These are phyloP conservation scores for Noctua janthe DNA, from an alignment of 2,888 invertebrate species.

Conservation along the genomic window DNA sequence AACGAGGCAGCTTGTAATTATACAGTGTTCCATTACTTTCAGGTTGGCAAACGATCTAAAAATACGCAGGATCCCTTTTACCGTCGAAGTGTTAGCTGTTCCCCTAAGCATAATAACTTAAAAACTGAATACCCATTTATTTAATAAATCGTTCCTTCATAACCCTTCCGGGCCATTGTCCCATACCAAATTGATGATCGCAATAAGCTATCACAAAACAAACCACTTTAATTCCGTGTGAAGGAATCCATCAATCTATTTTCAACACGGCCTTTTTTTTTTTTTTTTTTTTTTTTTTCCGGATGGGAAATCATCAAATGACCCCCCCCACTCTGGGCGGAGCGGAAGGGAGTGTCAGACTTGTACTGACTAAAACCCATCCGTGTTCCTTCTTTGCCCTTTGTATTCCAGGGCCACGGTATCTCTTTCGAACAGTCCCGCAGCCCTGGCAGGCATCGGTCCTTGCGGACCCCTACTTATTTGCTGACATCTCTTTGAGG, in stretches of 20 bases:
- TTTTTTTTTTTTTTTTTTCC: no score
- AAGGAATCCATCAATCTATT: constrained; percentile 73
- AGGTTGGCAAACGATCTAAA: constrained; percentile 36
- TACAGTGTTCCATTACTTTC: constrained; percentile 17
- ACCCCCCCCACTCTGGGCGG: no score
- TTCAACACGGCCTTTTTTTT: constrained; percentile 79
- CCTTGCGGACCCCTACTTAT: no score
- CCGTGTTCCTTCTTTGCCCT: no score
- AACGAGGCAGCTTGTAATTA: constrained; percentile 27
- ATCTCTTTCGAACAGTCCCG: no score
- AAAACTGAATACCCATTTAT: constrained; percentile 43
- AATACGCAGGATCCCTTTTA: constrained; percentile 32
- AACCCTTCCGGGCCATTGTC: constrained; percentile 39
- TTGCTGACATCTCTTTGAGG: no score
- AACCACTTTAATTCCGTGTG: constrained; percentile 56
- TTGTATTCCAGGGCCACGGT: no score
- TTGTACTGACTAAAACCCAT: no score
- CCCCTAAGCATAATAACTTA: constrained; percentile 16
- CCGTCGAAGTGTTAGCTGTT: constrained; percentile 7
- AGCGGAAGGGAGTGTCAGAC: no score
- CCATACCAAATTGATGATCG: constrained; percentile 56
- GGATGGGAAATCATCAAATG: no score
- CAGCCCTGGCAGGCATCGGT: no score
- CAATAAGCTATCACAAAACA: constrained; percentile 55
- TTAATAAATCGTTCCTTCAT: constrained; percentile 31